Base-by-base conservation (phyloP, 1,140 invertebrate genomes). In the Coenobita brevimanus region DNA sequence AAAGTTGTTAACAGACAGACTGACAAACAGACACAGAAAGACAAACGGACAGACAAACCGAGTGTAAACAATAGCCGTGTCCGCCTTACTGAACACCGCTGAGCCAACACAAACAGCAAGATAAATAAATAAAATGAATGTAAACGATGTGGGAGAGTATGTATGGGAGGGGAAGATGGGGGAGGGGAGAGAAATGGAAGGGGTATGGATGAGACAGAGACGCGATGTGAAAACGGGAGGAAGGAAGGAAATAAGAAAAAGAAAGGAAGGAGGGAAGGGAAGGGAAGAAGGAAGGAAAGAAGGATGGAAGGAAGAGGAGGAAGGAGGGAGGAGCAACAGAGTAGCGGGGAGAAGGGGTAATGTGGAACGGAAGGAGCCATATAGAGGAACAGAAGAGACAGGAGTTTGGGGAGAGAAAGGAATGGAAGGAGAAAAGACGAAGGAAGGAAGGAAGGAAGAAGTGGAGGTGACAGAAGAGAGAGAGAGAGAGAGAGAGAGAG, bases 401-500 rank as follows among this genome's bases (percentile, higher is more conserved):
- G 27, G 62, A 10, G 27, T 24, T 10, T 67, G 62, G 62, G 27
- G 62, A 33, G n/a, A n/a, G n/a, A n/a, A n/a, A n/a, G n/a, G n/a
- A n/a, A n/a, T 67, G 62, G 62, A 30, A 33, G 15, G 27, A 8
- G 62, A 13, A 33, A 33, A 30, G 62, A n/a, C n/a, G n/a, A n/a
- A n/a, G n/a, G n/a, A 62, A 67, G 62, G 21, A 67, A 13, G 13
- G 10, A 1, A 30, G 27, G n/a, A 33, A 67, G 10, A n/a, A 8
- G 10, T 67, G 10, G 10, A 67, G 27, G 24, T 67, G 1, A 24
- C 36, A 30, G 27, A 67, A 67, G 27, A 8, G 24, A 67, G 62
- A 30, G 54, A 57, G 54, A 57, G 54, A 15, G 62, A 67, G 62
- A 67, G 62, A 67, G 62, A 67, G 62, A 67, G 62, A 67, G 62